These are phyloP conservation scores for Leptatherina wallacei DNA, from an alignment of 2,797 vertebrate species.

Conservation along the genomic window DNA sequence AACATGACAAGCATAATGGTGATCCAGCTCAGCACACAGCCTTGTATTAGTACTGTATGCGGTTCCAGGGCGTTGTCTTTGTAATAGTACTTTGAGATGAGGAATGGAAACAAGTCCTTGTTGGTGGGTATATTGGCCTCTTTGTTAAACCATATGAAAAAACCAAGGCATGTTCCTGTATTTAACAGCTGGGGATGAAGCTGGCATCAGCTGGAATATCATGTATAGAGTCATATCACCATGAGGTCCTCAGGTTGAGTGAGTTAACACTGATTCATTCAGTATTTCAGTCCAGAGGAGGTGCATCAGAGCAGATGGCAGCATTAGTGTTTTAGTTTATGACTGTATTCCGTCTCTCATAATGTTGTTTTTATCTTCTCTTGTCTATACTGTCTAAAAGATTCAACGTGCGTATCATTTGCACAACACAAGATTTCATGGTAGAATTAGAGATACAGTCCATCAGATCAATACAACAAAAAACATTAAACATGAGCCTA, in stretches of 20 bases:
- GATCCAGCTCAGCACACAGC: slow-evolving; percentile 13
- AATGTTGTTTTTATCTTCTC: not conserved
- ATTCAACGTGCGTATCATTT: not conserved
- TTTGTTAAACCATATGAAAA: slow-evolving; percentile 22
- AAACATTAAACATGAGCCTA: not conserved
- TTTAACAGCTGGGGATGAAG: slow-evolving; percentile 1
- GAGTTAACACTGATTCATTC: slow-evolving; percentile 52
- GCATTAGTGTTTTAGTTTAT: slow-evolving; percentile 17
- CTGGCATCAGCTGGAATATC: slow-evolving; percentile 10
- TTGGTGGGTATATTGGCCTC: not conserved
- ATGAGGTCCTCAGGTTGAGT: slow-evolving; percentile 30
- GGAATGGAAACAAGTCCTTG: slow-evolving; percentile 4
- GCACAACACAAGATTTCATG: not conserved
- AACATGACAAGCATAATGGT: slow-evolving; percentile 11
- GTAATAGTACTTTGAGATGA: slow-evolving; percentile 13
- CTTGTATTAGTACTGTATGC: slow-evolving; percentile 11
- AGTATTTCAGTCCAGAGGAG: slow-evolving; percentile 48
- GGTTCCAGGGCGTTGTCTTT: slow-evolving; percentile 36
- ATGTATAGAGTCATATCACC: not conserved
- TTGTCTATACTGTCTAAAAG: not conserved
- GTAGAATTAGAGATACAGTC: not conserved
- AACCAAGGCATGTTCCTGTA: slow-evolving; percentile 1
- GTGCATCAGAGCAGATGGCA: slow-evolving; percentile 34
- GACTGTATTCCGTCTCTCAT: slow-evolving; percentile 17
- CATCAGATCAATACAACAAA: not conserved